Percentiles rank a stretch among this genome's conserved stretches.
Evolutionary conservation across 1,140 invertebrate species (phyloP).

Genomic region (Latrodectus geometricus): DNA sequence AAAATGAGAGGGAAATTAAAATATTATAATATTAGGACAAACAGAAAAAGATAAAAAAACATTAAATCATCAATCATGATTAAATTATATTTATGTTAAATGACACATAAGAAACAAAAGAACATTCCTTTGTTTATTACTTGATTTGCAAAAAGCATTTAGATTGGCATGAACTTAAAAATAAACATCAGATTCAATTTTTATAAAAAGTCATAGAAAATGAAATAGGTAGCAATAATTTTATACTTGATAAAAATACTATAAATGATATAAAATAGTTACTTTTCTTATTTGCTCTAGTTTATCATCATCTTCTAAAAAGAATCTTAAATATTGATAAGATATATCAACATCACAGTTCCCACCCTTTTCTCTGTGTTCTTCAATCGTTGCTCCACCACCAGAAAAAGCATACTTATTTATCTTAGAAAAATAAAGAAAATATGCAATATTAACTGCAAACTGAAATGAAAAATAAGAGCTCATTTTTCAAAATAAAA

Average conservation of each 20-base stretch:
- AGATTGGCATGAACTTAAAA: not conserved
- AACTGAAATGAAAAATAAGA: not conserved
- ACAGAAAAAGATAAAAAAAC: too few relatives aligned
- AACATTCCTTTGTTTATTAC: too few relatives aligned
- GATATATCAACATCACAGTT: conserved; percentile 96
- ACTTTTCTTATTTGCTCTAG: conserved; percentile 84
- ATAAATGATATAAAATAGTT: conserved; percentile 63
- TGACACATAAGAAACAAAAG: too few relatives aligned
- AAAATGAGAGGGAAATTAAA: too few relatives aligned
- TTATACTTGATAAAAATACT: conserved; percentile 15
- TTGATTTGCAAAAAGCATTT: too few relatives aligned
- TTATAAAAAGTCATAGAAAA: not conserved
- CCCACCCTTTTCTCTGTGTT: conserved; percentile 87
- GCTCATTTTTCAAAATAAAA: too few relatives aligned
- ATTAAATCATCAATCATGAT: too few relatives aligned
- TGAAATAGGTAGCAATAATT: conserved; percentile 42
- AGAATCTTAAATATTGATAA: conserved; percentile 95
- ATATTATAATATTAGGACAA: too few relatives aligned
- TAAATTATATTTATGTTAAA: too few relatives aligned
- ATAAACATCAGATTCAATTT: not conserved
- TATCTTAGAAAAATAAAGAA: conserved; percentile 73
- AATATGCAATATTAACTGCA: not conserved
- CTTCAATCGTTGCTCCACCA: conserved; percentile 91
- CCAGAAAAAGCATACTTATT: conserved; percentile 99
- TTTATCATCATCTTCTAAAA: conserved; percentile 93